Evolutionary conservation across 2,113 vertebrate genomes (phyloP), one percentile per base, ranked within the genome.

Genomic region (Ammospiza nelsoni): DNA sequence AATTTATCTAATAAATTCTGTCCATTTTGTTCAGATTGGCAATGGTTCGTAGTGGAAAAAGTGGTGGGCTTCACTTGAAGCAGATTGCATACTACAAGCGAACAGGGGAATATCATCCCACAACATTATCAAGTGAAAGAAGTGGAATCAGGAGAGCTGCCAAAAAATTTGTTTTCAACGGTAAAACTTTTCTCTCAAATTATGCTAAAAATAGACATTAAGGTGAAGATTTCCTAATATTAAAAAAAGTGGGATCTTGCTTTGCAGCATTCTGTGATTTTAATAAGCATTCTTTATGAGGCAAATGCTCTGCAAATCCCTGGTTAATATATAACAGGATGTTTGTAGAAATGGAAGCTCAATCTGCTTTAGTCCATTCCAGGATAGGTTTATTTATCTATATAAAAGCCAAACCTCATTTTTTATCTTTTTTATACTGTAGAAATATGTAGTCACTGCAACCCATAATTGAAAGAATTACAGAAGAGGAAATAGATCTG

Each of bases 91-190:
- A 97, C 94, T 98, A 98, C 82, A 98, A 97, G 57, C 73, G 65
- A 71, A 98, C 97, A 15, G 98, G 98, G 16, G 97, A 97, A 35
- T 98, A 98, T 79, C 98, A 98, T 73, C 89, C 96, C 41, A 97
- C 98, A 49, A 98, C 98, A 4, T 72, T 98, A 51, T 62, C 98
- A 19, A 98, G 97, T 69, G 98, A 98, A 88, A 97, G 98, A 89
- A 98, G 98, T 78, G 98, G 98, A 87, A 98, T 98, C 96, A 97
- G 98, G 94, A 97, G 97, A 97, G 98, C 98, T 51, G 98, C 98
- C 49, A 98, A 98, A 96, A 98, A 98, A 54, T 98, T 98, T 95
- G 66, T 96, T 95, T 98, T 98, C 83, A 96, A 96, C 96, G 98
- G 98, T 98, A 96, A 97, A 89, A 33, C 11, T 25, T 24, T 37